Evolutionary conservation across 2,113 vertebrate genomes (phyloP), one percentile per base, ranked within the genome.

Genomic region (Ranitomeya variabilis): DNA sequence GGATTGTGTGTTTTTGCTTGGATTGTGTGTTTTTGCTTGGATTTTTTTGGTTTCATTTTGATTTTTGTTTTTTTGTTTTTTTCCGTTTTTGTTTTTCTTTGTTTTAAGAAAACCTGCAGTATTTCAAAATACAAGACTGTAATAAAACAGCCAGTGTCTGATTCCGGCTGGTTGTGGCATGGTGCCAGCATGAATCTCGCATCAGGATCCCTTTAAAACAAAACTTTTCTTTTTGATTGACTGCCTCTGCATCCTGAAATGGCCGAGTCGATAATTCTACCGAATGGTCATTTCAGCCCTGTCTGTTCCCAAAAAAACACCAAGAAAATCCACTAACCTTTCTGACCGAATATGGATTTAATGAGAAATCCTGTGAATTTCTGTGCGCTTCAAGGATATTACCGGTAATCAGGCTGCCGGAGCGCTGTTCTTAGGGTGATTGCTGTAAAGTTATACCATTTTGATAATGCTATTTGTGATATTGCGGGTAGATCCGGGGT

Each of bases 391-490:
- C 71, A 45, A 26, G 64, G 81, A 84, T 69, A 84, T 84, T 84
- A 84, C 51, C 82, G 26, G 82, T 84, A 84, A 84, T 84, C 64
- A 54, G n/a, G 37, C 82, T 23, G n/a, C 64, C 67, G 82, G 51
- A 31, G n/a, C 64, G 6, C 0, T 71, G 64, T 84, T 84, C 62
- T 31, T 26, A n/a, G 26, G 82, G 71, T 84, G 82, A 84, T 84
- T 84, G 60, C 82, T 71, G 6, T 69, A 83, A 83, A 64, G 18
- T 83, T 55, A 71, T 54, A 84, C 51, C 21, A 13, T 26, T 84
- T 83, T 71, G 14, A 5, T 69, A 71, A 71, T 66, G 31, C 66
- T 54, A 11, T 84, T 84, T 84, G 37, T 31, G 18, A 8, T 71
- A 55, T 71, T 55, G 64, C 14, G 6, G 82, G 21, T 54, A 69